These are phyloP conservation scores for Amphipyra tragopoginis DNA, from an alignment of 2,888 invertebrate species.

Conservation along the genomic window DNA sequence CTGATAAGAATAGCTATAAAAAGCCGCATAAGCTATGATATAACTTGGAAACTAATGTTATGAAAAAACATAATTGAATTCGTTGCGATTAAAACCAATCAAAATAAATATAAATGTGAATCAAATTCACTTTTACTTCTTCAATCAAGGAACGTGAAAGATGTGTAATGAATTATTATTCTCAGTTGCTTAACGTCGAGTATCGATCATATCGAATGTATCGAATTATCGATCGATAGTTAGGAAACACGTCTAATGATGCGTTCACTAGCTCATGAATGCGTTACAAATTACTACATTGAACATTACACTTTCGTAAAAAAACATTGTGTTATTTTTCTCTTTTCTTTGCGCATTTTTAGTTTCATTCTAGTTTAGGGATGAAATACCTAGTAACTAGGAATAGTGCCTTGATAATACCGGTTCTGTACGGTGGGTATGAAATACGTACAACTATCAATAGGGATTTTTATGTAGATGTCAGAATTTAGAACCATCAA, in stretches of 20 bases:
- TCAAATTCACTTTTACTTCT: conserved; percentile 6
- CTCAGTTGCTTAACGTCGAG: conserved; percentile 27
- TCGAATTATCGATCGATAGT: conserved; percentile 27
- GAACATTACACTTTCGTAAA: conserved; percentile 34
- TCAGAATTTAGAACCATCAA: no score
- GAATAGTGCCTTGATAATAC: no score
- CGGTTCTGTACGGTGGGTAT: no score
- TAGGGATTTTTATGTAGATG: no score
- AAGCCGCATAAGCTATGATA: no score
- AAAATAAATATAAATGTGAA: conserved; percentile 1
- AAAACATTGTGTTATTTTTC: conserved; percentile 6
- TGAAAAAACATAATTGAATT: not conserved
- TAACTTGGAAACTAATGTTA: not conserved
- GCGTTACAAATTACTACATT: conserved; percentile 37
- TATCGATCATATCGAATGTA: conserved; percentile 13
- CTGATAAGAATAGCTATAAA: not conserved
- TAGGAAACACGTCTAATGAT: conserved; percentile 47
- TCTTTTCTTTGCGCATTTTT: not conserved
- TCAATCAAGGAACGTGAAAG: conserved; percentile 8
- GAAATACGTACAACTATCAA: no score
- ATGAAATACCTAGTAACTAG: no score
- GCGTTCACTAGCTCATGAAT: conserved; percentile 45
- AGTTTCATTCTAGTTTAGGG: not conserved
- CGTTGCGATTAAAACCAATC: conserved; percentile 1
- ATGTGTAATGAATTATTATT: conserved; percentile 33